Evolutionary conservation across 2,888 invertebrate species (phyloP).

Genomic region (Drosophila austrosaltans): DNA sequence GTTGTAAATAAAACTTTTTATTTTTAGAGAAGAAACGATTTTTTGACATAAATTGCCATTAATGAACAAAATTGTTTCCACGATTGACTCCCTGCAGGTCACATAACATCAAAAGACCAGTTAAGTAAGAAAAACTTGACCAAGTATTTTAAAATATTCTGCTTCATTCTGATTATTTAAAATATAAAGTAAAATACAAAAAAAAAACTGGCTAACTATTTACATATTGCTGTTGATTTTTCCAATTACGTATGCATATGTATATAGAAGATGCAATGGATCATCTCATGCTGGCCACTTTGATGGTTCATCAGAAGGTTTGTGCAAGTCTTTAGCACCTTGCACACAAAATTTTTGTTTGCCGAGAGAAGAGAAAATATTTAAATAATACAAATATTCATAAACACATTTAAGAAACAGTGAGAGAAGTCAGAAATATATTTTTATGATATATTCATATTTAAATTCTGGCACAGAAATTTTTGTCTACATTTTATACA

Average conservation of each 20-base stretch:
- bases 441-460: neutral
- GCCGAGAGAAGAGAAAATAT: slow-evolving; percentile 34
- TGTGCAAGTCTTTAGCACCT: slow-evolving; percentile 40
- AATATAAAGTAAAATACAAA: no score
- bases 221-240: slow-evolving; percentile 5
- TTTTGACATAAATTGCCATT: no score
- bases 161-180: no score
- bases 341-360: slow-evolving; percentile 31
- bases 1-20: no score
- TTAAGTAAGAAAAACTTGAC: no score
- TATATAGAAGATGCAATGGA: slow-evolving; percentile 9
- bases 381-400: slow-evolving; percentile 23
- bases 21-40: no score
- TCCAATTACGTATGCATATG: neutral
- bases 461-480: neutral
- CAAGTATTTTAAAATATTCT: no score
- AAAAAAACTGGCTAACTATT: neutral
- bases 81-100: no score
- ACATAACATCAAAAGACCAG: no score
- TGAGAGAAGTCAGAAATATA: neutral
- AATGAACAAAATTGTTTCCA: no score
- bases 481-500: neutral
- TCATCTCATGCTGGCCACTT: slow-evolving; percentile 34
- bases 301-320: slow-evolving; percentile 4
- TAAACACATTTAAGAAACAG: slow-evolving; percentile 5